A percentile compares a stretch with the other conserved stretches of the same genome.
These are phyloP conservation scores for Aythya baeri DNA, from an alignment of 2,113 vertebrate genomes.

Conservation along the genomic window DNA sequence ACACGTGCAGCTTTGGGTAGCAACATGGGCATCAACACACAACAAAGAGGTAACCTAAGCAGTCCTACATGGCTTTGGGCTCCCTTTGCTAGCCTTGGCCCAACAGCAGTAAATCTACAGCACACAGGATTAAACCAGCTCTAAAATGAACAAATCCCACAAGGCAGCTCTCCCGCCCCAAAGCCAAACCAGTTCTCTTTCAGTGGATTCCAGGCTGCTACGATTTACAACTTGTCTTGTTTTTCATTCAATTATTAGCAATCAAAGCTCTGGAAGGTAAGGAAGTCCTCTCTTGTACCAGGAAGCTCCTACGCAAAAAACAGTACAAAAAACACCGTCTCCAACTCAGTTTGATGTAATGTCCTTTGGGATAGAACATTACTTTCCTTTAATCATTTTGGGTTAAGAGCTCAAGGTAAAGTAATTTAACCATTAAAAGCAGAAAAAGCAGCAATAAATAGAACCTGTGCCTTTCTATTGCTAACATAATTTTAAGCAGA, in stretches of 20 bases:
- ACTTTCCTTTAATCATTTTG: neutral
- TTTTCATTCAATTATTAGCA: neutral
- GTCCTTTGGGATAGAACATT: neutral
- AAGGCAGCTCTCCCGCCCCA: neutral
- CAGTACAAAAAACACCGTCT: neutral
- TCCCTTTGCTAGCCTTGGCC: neutral
- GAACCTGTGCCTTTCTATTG: neutral
- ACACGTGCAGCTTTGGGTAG: slow-evolving; percentile 68
- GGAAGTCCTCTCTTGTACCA: neutral
- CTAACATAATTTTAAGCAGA: neutral
- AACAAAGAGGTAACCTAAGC: slow-evolving; percentile 55
- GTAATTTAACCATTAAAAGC: neutral
- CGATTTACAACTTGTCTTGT: neutral
- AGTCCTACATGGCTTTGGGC: neutral
- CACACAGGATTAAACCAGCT: neutral
- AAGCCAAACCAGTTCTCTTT: neutral
- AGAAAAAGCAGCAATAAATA: neutral
- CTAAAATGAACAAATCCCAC: neutral
- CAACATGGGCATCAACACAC: slow-evolving; percentile 65
- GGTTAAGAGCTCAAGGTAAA: neutral
- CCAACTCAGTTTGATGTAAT: neutral
- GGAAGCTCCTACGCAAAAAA: neutral
- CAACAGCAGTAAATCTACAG: neutral
- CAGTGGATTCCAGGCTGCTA: neutral
- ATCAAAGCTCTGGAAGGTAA: neutral